A percentile compares a stretch with the other conserved stretches of the same genome.
phyloP scores from a whole-genome alignment of 2,797 vertebrate species.

The Eospalax fontanierii region DNA sequence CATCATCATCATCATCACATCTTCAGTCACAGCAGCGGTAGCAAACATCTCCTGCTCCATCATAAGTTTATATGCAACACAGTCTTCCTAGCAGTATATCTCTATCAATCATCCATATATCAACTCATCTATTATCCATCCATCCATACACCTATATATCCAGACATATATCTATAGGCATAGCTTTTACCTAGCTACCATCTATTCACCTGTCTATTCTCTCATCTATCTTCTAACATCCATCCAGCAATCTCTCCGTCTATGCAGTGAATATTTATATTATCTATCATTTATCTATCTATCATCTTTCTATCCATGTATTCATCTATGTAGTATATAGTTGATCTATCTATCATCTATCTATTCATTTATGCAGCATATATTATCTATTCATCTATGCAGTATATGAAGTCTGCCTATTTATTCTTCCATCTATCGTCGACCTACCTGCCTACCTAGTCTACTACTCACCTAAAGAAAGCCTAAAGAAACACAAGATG shows the following conservation, averaged over 20 bases:
- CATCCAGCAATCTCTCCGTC: neutral
- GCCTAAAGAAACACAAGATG: no score
- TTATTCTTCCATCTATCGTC: no score
- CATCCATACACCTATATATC: neutral
- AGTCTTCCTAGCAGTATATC: neutral
- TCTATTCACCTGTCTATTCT: neutral
- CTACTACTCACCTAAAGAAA: neutral
- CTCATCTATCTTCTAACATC: neutral
- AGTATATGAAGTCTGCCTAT: neutral
- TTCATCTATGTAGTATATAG: neutral
- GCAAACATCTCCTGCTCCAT: neutral
- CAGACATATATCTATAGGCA: no score
- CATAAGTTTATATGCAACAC: rapidly evolving
- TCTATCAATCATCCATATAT: neutral
- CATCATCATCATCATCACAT: neutral
- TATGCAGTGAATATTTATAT: no score
- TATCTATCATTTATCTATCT: neutral
- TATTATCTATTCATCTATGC: neutral
- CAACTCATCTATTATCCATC: neutral
- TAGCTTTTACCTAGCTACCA: neutral
- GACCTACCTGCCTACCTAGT: neutral
- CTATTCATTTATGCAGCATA: neutral
- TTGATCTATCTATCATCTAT: no score
- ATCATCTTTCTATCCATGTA: no score
- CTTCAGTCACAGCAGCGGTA: no score